Evolutionary conservation across 92 coral and sea anemone genomes (phyloP).

Genomic region (Diadumene lineata): DNA sequence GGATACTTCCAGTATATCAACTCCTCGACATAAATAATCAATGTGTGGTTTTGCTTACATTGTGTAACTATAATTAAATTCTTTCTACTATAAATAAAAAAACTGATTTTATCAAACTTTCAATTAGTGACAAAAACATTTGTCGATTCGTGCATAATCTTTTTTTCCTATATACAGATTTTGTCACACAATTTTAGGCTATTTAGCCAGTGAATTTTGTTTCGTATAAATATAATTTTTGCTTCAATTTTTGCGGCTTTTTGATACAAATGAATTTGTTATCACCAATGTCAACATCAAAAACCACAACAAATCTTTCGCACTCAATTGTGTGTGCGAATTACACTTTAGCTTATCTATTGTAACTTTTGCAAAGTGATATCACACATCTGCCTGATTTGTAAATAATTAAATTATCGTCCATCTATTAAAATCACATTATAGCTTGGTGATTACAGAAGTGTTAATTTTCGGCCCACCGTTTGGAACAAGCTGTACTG

Average conservation of each 20-base stretch:
- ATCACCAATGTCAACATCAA: background rate
- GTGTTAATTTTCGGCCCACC: conserved; percentile 7
- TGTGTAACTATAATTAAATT: no score
- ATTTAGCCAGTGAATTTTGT: no score
- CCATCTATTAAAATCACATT: background rate
- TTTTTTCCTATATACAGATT: no score
- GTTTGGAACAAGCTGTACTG: conserved; percentile 23
- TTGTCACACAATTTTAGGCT: no score
- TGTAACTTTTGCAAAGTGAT: background rate
- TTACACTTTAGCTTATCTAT: background rate
- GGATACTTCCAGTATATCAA: no score
- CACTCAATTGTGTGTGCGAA: background rate
- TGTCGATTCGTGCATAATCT: no score
- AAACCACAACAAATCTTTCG: background rate
- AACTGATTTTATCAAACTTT: no score
- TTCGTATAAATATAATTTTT: no score
- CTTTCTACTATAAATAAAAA: no score
- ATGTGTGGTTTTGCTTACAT: no score
- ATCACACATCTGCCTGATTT: background rate
- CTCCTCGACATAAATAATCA: no score
- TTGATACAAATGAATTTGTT: background rate
- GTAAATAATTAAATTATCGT: background rate
- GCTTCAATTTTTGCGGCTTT: background rate
- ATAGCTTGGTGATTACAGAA: conserved; percentile 10
- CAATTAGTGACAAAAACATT: no score